Evolutionary conservation across 2,113 vertebrate species (phyloP).

Genomic region (Jacana jacana): DNA sequence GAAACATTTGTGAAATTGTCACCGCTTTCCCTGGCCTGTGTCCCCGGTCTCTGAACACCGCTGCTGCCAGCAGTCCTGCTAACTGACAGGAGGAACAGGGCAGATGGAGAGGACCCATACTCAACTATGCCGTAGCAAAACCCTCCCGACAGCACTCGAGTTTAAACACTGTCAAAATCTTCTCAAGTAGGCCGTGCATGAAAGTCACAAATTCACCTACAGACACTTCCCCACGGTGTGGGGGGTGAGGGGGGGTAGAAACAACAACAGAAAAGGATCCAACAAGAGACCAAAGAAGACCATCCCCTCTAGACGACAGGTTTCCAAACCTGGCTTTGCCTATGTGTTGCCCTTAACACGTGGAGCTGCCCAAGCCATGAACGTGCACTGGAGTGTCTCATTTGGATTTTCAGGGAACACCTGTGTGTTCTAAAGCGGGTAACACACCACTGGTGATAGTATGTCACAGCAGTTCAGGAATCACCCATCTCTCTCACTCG

Average conservation of each 20-base stretch:
- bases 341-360: background rate
- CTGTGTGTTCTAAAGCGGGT: too few relatives aligned
- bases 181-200: background rate
- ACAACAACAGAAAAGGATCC: background rate
- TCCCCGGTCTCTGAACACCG: too few relatives aligned
- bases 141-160: background rate
- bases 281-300: background rate
- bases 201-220: background rate
- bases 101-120: background rate
- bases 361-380: background rate
- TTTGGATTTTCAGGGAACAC: background rate
- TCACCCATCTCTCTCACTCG: rapidly evolving
- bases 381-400: rapidly evolving
- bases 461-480: background rate
- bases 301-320: background rate
- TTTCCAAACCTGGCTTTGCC: background rate
- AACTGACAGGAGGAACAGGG: background rate
- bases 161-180: background rate
- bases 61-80: background rate
- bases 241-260: too few relatives aligned
- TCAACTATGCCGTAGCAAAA: background rate
- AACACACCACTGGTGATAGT: rapidly evolving
- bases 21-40: background rate
- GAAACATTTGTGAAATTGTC: background rate
- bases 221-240: background rate